phyloP scores from a whole-genome alignment of 2,797 vertebrate species.

The Mormyrus proboscirostris region DNA sequence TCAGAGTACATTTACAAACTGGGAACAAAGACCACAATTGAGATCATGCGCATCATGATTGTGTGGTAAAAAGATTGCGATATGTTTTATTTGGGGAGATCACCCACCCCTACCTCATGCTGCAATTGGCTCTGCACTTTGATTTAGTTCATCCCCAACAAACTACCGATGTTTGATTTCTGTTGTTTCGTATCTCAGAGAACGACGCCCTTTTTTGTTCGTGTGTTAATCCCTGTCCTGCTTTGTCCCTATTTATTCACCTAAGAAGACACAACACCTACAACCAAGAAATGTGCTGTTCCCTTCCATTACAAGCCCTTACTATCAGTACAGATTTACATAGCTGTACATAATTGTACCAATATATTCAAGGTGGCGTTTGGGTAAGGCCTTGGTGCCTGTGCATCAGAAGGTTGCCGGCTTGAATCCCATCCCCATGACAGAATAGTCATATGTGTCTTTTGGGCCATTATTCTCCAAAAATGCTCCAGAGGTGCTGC shows the following conservation, averaged over 20 bases:
- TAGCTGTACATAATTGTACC: not conserved
- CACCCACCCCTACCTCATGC: no score
- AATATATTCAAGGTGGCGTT: not conserved
- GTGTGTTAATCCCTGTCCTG: not conserved
- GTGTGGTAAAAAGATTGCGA: no score
- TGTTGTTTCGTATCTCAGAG: not conserved
- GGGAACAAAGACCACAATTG: no score
- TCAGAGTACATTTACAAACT: no score
- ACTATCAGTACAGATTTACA: not conserved
- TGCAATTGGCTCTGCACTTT: not conserved
- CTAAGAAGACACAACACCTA: not conserved
- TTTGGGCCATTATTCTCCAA: not conserved
- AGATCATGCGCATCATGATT: no score
- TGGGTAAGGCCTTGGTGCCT: not conserved
- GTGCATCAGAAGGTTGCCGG: not conserved
- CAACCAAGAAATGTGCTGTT: not conserved
- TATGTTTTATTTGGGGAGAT: no score
- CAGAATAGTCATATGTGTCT: not conserved
- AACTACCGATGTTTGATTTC: not conserved
- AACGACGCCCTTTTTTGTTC: not conserved
- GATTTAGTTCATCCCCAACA: not conserved
- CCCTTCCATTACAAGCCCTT: not conserved
- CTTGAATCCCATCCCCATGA: not conserved
- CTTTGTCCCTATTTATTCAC: not conserved
- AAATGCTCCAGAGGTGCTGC: not conserved